A percentile compares a stretch with the other conserved stretches of the same genome.
Evolutionary conservation across 2,797 vertebrate species (phyloP).

Genomic region (Myioborus melanocephalus): DNA sequence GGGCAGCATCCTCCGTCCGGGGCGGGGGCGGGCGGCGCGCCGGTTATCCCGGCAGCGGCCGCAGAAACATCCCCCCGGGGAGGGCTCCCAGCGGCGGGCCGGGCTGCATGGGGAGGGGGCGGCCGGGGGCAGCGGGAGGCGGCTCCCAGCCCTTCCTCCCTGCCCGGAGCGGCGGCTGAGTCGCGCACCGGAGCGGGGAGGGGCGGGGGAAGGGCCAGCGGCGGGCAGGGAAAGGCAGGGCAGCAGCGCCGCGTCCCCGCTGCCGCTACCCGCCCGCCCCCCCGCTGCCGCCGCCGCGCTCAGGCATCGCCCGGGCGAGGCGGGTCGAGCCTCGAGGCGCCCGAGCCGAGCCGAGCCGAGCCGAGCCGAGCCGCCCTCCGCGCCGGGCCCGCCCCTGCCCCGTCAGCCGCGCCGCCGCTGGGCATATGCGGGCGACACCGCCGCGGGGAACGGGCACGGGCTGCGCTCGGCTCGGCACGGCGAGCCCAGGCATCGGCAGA

Average conservation of each 20-base stretch:
- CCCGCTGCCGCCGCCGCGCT: neutral
- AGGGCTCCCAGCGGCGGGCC: slow-evolving; percentile 32
- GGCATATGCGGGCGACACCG: neutral
- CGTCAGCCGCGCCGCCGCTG: slow-evolving; percentile 31
- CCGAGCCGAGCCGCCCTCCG: neutral
- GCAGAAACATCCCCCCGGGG: slow-evolving; percentile 31
- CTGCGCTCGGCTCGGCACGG: neutral
- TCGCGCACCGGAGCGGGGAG: neutral
- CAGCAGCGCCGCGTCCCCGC: neutral
- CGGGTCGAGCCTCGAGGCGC: too few species aligned
- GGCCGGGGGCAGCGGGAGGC: slow-evolving; percentile 5
- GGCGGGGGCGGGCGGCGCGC: slow-evolving; percentile 19
- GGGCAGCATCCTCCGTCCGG: slow-evolving; percentile 60
- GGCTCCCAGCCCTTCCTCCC: slow-evolving; percentile 3
- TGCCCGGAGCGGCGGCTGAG: neutral
- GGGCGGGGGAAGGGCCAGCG: slow-evolving; percentile 39
- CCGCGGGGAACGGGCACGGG: neutral
- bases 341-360: neutral
- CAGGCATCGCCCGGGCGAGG: neutral
- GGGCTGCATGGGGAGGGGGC: slow-evolving; percentile 22
- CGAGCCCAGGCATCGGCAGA: neutral
- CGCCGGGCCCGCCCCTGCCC: neutral
- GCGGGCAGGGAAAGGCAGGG: neutral
- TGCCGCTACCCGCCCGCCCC: neutral
- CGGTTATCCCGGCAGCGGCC: slow-evolving; percentile 31